These are phyloP conservation scores for Anser brachyrhynchus DNA, from an alignment of 2,113 vertebrate genomes.

Conservation along the genomic window DNA sequence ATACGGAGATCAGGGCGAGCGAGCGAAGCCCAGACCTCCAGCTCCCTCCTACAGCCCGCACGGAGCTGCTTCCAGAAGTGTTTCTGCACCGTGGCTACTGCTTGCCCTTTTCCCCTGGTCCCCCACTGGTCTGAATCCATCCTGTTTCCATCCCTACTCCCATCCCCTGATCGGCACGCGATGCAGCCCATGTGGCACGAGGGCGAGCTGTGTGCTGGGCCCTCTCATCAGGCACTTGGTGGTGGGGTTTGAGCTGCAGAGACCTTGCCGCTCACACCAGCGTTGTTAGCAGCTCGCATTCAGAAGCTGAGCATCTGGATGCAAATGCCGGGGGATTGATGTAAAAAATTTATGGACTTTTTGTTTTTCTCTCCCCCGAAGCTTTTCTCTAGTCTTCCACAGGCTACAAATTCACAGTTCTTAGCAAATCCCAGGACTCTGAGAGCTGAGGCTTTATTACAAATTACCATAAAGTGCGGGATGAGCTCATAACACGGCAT, in stretches of 20 bases:
- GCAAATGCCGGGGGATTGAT: not conserved
- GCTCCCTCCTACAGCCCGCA: not conserved
- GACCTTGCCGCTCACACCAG: not conserved
- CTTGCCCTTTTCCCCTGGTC: not conserved
- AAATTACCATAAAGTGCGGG: not conserved
- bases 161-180: too few species aligned
- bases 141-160: too few species aligned
- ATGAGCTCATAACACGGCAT: accelerated
- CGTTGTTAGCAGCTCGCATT: not conserved
- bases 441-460: not conserved
- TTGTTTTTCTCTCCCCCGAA: not conserved
- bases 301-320: not conserved
- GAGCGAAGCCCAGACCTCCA: not conserved
- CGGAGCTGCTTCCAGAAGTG: not conserved
- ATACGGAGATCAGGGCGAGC: not conserved
- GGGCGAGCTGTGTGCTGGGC: not conserved
- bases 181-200: not conserved
- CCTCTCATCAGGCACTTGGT: not conserved
- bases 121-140: too few species aligned
- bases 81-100: not conserved
- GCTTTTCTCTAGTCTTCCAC: not conserved
- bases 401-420: not conserved
- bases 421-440: not conserved
- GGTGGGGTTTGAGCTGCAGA: not conserved
- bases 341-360: not conserved